Base-by-base conservation (phyloP, 2,888 invertebrate species). In the Erynnis tages region DNA sequence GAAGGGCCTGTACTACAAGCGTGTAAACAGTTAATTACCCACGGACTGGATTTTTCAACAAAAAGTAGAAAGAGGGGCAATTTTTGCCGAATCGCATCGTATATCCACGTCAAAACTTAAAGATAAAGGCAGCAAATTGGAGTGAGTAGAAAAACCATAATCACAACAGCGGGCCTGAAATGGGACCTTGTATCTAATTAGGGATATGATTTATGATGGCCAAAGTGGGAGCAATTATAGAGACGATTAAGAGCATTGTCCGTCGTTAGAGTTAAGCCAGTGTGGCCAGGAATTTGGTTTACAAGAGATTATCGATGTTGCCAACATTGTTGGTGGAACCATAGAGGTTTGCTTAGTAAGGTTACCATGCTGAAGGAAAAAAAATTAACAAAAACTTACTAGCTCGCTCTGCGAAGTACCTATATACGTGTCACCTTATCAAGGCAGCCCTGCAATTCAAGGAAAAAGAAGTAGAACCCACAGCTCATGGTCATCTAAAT, bases 221-320 rank as follows among this genome's bases (percentile, higher is more conserved):
- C 58, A 65, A 71, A 75, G 70, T 76, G 70, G 70, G 63, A 66
- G 69, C 73, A 77, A 77, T 77, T 76, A 78, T 68, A 66, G 59
- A 60, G 62, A 56, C 67, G 67, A 72, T 66, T 71, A 69, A 63
- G 65, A 73, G 62, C 59, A 61, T 61, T 58, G 60, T 53, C 60
- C 63, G 63, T 61, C 61, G 65, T 67, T 68, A 64, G 62, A 62
- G 56, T 57, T 40, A 56, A 40, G 53, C 29, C 14, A 27, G 52
- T 57, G 57, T 54, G 54, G 40, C 62, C 56, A 63, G 3, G n/a
- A 4, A 5, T 45, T 38, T n/a, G 44, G 50, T 35, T 40, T 30
- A 11, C 1, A 17, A n/a, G 7, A 38, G 37, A 32, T 21, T 21
- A n/a, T n/a, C n/a, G n/a, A n/a, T n/a, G n/a, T n/a, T n/a, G n/a